Evolutionary conservation across 2,797 vertebrate species (phyloP), one percentile per base, ranked within the genome.

Genomic region (Avahi laniger): DNA sequence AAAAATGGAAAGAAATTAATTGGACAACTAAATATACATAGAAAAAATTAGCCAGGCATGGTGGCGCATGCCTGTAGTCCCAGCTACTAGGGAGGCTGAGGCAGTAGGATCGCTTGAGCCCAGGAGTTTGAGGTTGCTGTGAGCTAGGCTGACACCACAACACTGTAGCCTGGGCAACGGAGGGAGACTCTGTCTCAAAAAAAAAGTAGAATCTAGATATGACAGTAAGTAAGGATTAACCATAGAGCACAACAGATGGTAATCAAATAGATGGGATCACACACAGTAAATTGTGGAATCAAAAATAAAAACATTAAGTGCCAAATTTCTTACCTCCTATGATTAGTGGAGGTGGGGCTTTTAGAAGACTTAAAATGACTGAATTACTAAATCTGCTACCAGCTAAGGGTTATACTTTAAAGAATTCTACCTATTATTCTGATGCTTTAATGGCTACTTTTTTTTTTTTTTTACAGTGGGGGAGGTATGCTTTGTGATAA

Each of bases 201-300:
- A 43, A 43, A 84, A 73, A 69, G 48, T 33, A 61, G 41, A 94
- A 82, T 76, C 24, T 38, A 61, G 54, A 59, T 30, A 84, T 8
- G 50, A 95, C 96, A 35, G 17, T 63, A 82, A 95, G 73, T 76
- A 43, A 91, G 24, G 35, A 41, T 35, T 50, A 91, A 92, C 38
- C 24, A 75, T 6, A 54, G 6, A 93, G 22, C 33, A 91, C 33
- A 84, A 38, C 0, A 78, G 41, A 82, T 14, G n/a, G n/a, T 79
- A 89, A 41, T 69, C 59, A 89, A 28, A 86, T 13, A 61, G 30
- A 82, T 48, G 59, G 76, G 24, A 92, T 84, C 91, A 88, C 24
- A 92, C 91, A 88, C 24, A 92, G 17, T 43, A 89, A 79, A 84
- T 43, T 72, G 30, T 89, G 48, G 41, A 75, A 54, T 24, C 7